phyloP scores from a whole-genome alignment of 2,113 vertebrate species.

The Mormyrus iriodes region DNA sequence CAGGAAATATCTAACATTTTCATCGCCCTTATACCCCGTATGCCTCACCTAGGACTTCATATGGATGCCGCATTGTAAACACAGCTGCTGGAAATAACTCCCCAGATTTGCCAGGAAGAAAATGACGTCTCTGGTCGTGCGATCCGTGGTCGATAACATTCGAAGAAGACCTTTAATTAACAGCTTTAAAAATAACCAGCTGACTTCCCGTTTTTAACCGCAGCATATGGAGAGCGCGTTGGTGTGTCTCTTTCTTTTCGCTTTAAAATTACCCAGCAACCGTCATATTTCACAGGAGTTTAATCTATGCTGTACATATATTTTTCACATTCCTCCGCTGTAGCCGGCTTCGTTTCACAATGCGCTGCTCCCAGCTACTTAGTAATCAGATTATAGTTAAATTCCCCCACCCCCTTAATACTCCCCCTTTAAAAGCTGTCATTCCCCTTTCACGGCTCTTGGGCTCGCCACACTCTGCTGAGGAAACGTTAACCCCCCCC shows the following conservation, averaged over 20 bases:
- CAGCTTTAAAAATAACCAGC: slow-evolving; percentile 23
- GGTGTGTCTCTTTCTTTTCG: background rate
- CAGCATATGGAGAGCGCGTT: background rate
- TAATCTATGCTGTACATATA: slow-evolving; percentile 16
- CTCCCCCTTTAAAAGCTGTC: slow-evolving; percentile 30
- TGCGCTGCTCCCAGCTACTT: slow-evolving; percentile 33
- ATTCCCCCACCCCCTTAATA: slow-evolving; percentile 29
- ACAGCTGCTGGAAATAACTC: slow-evolving; percentile 1
- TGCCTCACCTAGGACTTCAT: background rate
- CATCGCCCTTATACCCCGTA: background rate
- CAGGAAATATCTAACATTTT: background rate
- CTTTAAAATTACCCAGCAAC: slow-evolving; percentile 18
- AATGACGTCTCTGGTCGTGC: slow-evolving; percentile 13
- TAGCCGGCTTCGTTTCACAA: slow-evolving; percentile 29
- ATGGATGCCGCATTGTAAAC: background rate
- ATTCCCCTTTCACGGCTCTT: slow-evolving; percentile 25
- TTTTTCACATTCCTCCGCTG: slow-evolving; percentile 15
- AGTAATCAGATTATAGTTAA: slow-evolving; percentile 37
- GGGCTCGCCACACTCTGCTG: slow-evolving; percentile 8
- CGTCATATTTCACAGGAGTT: slow-evolving; percentile 15
- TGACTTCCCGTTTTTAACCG: background rate
- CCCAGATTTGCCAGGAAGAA: slow-evolving; percentile 5
- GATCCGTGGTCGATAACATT: background rate
- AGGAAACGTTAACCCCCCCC: slow-evolving; percentile 5
- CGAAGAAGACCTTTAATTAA: slow-evolving; percentile 24